Conservation (phyloP, 2,888 invertebrate species). For the Meiosimyza decipiens region DNA sequence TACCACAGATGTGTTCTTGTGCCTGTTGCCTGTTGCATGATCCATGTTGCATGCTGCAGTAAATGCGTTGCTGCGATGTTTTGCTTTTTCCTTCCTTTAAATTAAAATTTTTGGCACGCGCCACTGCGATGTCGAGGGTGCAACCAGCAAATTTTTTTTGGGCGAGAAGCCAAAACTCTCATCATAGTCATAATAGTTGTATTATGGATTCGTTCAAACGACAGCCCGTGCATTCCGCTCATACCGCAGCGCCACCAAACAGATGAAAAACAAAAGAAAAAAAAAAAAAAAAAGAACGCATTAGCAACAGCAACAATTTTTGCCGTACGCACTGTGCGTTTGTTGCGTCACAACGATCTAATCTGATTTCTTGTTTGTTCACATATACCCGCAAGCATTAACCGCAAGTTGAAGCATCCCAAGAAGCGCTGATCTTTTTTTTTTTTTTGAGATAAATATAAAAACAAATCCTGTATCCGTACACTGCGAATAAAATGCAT, state of each 20-base stretch:
- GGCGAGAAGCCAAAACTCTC: constrained; percentile 29
- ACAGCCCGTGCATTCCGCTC: neutral
- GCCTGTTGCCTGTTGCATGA: neutral
- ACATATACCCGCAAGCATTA: too few relatives aligned
- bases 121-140: constrained; percentile 6
- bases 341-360: neutral
- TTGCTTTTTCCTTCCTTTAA: constrained; percentile 15
- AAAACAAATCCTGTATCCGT: too few relatives aligned
- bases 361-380: too few relatives aligned
- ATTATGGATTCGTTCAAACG: constrained; percentile 22
- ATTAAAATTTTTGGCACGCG: constrained; percentile 33
- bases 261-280: too few relatives aligned
- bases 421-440: too few relatives aligned
- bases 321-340: neutral
- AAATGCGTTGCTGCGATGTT: neutral
- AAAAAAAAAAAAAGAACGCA: neutral
- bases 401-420: too few relatives aligned
- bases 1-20: constrained; percentile 3
- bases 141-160: constrained; percentile 15
- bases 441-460: too few relatives aligned
- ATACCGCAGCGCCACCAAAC: neutral
- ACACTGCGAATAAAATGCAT: too few relatives aligned
- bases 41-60: constrained; percentile 1
- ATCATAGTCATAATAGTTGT: constrained; percentile 22
- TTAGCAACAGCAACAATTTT: neutral